Conservation (phyloP, 2,797 vertebrate genomes). For the Malacoraja senta region DNA sequence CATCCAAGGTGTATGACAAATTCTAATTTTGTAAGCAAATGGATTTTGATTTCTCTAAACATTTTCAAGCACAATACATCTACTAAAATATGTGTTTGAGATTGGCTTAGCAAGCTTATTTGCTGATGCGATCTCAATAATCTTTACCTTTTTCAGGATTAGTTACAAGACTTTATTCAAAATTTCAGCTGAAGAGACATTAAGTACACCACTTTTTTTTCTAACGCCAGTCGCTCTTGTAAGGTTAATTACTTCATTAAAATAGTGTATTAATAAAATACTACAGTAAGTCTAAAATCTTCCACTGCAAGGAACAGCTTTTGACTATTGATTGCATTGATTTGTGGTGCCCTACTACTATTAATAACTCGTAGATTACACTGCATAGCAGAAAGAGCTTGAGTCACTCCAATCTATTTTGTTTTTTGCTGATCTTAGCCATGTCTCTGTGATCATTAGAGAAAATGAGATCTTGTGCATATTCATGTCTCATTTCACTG, state of each 20-base stretch:
- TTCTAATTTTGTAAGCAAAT: slow-evolving; percentile 9
- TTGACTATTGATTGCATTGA: slow-evolving; percentile 46
- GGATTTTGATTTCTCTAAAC: not conserved
- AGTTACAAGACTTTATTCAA: not conserved
- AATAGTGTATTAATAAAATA: slow-evolving; percentile 50
- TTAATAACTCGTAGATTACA: slow-evolving; percentile 47
- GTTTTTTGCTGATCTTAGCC: slow-evolving; percentile 41
- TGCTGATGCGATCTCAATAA: not conserved
- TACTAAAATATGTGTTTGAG: not conserved
- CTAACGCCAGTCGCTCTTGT: slow-evolving; percentile 33
- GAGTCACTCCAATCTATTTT: slow-evolving; percentile 34
- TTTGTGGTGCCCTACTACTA: slow-evolving; percentile 46
- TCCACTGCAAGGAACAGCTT: slow-evolving; percentile 15
- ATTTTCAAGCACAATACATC: not conserved
- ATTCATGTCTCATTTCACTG: not conserved
- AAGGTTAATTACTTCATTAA: slow-evolving; percentile 55
- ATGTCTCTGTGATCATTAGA: slow-evolving; percentile 43
- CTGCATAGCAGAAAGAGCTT: slow-evolving; percentile 45
- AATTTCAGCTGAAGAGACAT: not conserved
- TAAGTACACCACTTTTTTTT: not conserved
- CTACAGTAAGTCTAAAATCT: slow-evolving; percentile 46
- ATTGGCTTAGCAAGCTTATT: not conserved
- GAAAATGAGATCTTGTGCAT: slow-evolving; percentile 45
- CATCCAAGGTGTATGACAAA: not conserved
- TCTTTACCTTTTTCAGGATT: slow-evolving; percentile 6